Evolutionary conservation across 2,797 vertebrate species (phyloP).

Genomic region (Enteromius unitaeniatus): DNA sequence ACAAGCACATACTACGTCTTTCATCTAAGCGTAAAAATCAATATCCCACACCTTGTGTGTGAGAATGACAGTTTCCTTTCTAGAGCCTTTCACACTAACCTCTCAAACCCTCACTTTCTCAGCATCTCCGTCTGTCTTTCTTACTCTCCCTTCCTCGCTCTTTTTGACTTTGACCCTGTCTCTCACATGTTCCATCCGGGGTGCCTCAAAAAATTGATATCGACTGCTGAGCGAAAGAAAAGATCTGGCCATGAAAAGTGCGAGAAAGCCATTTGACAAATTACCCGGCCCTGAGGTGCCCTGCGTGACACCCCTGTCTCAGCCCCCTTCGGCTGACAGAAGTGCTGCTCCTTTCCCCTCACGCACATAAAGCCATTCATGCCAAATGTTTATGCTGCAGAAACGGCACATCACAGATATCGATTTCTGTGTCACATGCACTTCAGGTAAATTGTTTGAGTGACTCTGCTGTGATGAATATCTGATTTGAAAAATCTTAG

Average conservation of each 20-base stretch:
- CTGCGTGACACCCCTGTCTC: slow-evolving; percentile 58
- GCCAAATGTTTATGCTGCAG: slow-evolving; percentile 87
- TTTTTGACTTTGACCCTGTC: slow-evolving; percentile 22
- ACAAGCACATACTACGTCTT: slow-evolving; percentile 45
- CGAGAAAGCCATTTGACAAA: slow-evolving; percentile 87
- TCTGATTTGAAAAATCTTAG: slow-evolving; percentile 83
- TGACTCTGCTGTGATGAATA: slow-evolving; percentile 86
- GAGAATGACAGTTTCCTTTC: slow-evolving; percentile 53
- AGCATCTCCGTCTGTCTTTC: background rate
- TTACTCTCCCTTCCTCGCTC: background rate
- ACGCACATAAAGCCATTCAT: slow-evolving; percentile 76
- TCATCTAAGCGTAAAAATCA: slow-evolving; percentile 55
- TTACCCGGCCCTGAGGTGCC: slow-evolving; percentile 72
- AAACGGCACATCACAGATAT: slow-evolving; percentile 85
- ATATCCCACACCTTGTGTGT: slow-evolving; percentile 51
- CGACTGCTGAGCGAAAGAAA: slow-evolving; percentile 80
- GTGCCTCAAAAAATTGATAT: slow-evolving; percentile 78
- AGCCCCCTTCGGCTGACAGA: slow-evolving; percentile 58
- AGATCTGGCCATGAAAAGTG: slow-evolving; percentile 77
- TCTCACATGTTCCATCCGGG: slow-evolving; percentile 25
- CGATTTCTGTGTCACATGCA: slow-evolving; percentile 84
- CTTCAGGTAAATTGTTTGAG: slow-evolving; percentile 91
- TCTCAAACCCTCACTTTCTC: slow-evolving; percentile 37
- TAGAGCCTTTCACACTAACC: slow-evolving; percentile 39
- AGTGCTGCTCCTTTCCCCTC: slow-evolving; percentile 68